Evolutionary conservation across 1,140 invertebrate genomes (phyloP), one percentile per base, ranked within the genome.

Genomic region (Leptinotarsa undecemlineata): DNA sequence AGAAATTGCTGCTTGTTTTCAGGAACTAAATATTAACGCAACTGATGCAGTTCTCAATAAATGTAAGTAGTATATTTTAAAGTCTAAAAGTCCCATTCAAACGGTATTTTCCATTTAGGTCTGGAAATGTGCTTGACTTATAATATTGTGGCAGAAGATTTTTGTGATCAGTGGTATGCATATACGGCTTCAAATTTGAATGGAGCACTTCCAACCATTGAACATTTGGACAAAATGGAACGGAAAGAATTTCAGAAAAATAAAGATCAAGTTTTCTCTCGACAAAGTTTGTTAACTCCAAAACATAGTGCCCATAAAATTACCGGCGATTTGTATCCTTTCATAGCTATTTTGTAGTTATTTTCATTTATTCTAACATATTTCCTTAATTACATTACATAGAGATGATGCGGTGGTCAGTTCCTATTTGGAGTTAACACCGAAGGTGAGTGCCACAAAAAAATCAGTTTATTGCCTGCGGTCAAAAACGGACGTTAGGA

Each of bases 131-230:
- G 90, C 79, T 81, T 86, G 74, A 84, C 84, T 68, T 88, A 90
- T 77, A 84, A 87, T 81, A 82, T 91, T n/a, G 74, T 78, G 63
- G 89, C 90, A 73, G 88, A 90, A 68, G 89, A 90, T 81, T 89
- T 91, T 77, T 89, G 89, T 71, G 90, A 91, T 80, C 87, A 88
- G 85, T 92, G 90, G 90, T 88, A 90, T 86, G 90, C 90, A 15
- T 91, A 88, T 77, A 89, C 89, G 77, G 83, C 90, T 72, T 90
- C 90, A 15, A 81, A 90, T 81, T 84, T 90, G 71, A 86, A 88
- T 72, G 88, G 89, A 19, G 87, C 87, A 0, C 83, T 88, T 33
- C 90, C 90, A 20, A 88, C 87, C 66, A 70, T 87, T 20, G 87
- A 88, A 23, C 85, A 87, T 79, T 85, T 92, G 47, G 85, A 87